Base-by-base conservation (phyloP, 2,888 invertebrate genomes). In the Marronus borbonicus region DNA sequence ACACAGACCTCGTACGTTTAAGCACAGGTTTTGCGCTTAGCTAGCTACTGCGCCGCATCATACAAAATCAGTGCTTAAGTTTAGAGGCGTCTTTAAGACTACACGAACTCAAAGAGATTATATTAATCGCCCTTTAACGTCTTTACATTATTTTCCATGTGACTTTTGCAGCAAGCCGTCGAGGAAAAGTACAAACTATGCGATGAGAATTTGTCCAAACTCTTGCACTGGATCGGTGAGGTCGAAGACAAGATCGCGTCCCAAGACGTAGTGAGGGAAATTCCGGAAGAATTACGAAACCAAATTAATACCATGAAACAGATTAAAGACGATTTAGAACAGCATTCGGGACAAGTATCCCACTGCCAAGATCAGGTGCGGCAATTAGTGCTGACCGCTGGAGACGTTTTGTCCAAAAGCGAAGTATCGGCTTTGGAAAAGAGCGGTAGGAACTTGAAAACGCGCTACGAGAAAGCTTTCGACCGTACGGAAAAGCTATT, bases 171-270 rank as follows among this genome's bases (percentile, higher is more conserved):
- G 97, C 96, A 97, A 95, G 97, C 97, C 86, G 96, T 97, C 84
- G 96, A 97, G 90, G 97, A 97, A 89, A 97, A 97, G 89, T 97
- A 97, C 91, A 95, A 95, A 87, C 91, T 96, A 85, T 97, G 97
- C 89, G 96, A 96, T 88, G 96, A 97, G 88, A 95, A 94, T 60
- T 91, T 97, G 79, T 93, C 93, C 80, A 95, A 95, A 87, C 91
- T 97, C 78, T 90, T 97, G 84, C 94, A 95, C 88, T 97, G 97
- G 97, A 94, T 98, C 83, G 92, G 93, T 31, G 94, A 94, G 80
- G 91, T 97, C 8, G 97, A 98, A 89, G 93, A 94, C 82, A 92
- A 94, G 84, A 91, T 98, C 82, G 95, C 97, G 64, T 93, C 94
- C 82, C 96, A 97, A 86, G 96, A 96, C 84, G 94, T 96, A 14